Conservation (phyloP, 2,888 invertebrate species). For the Drepanosiphum platanoidis region DNA sequence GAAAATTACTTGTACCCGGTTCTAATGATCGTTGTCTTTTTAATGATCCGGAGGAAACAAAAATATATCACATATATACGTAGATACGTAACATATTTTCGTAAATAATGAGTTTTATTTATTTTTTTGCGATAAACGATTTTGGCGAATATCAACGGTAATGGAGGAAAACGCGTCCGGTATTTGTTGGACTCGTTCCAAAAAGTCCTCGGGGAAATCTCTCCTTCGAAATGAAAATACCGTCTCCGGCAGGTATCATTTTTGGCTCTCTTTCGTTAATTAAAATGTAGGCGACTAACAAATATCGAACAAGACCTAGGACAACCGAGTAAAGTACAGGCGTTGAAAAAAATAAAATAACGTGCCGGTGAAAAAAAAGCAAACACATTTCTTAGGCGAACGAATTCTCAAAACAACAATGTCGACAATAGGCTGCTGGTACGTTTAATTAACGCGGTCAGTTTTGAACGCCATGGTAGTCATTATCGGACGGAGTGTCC, state of each 20-base stretch:
- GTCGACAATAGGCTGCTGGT: too few relatives aligned
- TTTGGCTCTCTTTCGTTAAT: constrained; percentile 41
- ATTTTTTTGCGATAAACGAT: constrained; percentile 51
- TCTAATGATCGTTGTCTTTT: constrained; percentile 1
- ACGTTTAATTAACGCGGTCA: too few relatives aligned
- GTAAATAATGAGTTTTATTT: constrained; percentile 42
- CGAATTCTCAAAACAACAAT: too few relatives aligned
- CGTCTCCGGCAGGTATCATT: constrained; percentile 47
- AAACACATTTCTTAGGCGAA: too few relatives aligned
- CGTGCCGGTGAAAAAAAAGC: too few relatives aligned
- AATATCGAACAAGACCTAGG: background rate
- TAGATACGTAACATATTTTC: constrained; percentile 2
- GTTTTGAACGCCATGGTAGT: too few relatives aligned
- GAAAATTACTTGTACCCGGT: background rate
- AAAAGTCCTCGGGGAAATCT: constrained; percentile 42
- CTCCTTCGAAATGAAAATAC: constrained; percentile 22
- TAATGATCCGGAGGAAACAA: constrained; percentile 21
- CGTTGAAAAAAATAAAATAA: too few relatives aligned
- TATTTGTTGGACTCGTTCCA: constrained; percentile 44
- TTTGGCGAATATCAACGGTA: constrained; percentile 55
- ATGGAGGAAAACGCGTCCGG: constrained; percentile 27
- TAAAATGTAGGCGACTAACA: constrained; percentile 11
- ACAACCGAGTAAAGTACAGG: background rate
- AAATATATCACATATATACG: constrained; percentile 29
- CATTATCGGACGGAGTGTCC: too few relatives aligned